Evolutionary conservation across 2,113 vertebrate genomes (phyloP).

Genomic region (Anser brachyrhynchus): DNA sequence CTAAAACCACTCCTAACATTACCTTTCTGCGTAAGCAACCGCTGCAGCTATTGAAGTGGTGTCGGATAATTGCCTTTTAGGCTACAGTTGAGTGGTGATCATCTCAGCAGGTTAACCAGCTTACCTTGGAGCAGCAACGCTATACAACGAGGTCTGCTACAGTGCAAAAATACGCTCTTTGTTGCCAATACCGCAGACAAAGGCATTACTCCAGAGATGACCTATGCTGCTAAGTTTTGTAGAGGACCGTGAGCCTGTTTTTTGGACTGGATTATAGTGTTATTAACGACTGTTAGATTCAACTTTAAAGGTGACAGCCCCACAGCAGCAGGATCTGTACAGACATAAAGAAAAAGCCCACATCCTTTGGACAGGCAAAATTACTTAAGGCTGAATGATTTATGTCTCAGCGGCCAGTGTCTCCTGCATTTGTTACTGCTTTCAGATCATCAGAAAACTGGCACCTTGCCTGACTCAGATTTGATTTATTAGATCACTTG

Average conservation of each 20-base stretch:
- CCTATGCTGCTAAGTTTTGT: neutral
- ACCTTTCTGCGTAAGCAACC: neutral
- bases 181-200: neutral
- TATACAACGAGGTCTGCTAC: accelerated
- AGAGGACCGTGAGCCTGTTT: neutral
- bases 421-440: neutral
- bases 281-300: neutral
- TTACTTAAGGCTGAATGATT: neutral
- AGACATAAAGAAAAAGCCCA: neutral
- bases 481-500: neutral
- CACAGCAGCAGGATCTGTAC: neutral
- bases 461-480: neutral
- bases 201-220: neutral
- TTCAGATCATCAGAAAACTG: neutral
- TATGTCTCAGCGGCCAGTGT: neutral
- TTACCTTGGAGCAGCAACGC: neutral
- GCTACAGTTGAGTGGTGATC: neutral
- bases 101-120: neutral
- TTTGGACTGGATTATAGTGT: neutral
- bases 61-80: neutral
- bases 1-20: neutral
- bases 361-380: neutral
- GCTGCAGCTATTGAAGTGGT: neutral
- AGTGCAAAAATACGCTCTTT: accelerated
- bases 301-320: neutral